These are phyloP conservation scores for Podocnemis expansa DNA, from an alignment of 2,113 vertebrate species.

Conservation along the genomic window DNA sequence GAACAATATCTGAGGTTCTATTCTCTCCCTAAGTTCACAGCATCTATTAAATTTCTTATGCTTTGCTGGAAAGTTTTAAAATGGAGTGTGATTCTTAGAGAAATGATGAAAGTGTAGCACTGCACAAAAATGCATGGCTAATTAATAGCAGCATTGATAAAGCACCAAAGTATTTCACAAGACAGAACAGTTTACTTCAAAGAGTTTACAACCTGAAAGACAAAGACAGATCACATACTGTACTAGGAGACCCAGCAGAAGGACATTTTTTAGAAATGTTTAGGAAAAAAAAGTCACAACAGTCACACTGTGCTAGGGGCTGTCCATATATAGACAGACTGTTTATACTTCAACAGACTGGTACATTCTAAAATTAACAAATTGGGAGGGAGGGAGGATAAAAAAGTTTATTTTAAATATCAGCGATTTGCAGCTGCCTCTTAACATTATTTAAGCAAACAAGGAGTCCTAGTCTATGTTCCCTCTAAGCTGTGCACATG, in stretches of 20 bases:
- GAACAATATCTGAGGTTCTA: fast-evolving
- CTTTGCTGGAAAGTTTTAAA: not conserved
- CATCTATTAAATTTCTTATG: not conserved
- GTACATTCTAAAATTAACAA: not conserved
- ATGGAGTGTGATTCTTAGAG: not conserved
- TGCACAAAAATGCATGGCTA: not conserved
- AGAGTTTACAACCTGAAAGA: not conserved
- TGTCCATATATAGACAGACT: not conserved
- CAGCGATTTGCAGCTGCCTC: not conserved
- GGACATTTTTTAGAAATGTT: not conserved
- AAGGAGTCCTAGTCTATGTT: no score
- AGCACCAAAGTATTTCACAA: not conserved
- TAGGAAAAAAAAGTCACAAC: not conserved
- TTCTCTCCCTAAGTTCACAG: not conserved
- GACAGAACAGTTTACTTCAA: not conserved
- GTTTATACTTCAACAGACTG: not conserved
- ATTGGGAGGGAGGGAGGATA: not conserved
- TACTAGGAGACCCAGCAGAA: not conserved
- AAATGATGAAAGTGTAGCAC: not conserved
- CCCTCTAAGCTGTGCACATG: no score
- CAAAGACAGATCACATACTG: not conserved
- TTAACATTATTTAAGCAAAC: not conserved
- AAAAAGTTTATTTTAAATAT: not conserved
- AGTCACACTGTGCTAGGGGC: fast-evolving
- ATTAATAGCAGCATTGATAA: not conserved